phyloP scores from a whole-genome alignment of 1,140 invertebrate genomes.

The Parapsyche elsis region DNA sequence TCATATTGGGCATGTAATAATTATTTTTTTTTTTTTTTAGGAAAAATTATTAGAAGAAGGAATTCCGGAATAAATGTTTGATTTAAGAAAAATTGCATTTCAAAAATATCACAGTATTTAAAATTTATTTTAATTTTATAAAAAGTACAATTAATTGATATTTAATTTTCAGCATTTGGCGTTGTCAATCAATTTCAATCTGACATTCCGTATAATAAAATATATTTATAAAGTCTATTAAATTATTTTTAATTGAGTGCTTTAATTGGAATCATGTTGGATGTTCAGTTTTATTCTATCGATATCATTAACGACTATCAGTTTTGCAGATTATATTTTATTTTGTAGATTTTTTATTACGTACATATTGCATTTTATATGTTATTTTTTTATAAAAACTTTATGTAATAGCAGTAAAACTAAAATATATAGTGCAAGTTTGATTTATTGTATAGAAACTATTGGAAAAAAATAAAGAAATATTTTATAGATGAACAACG shows the following conservation, averaged over 20 bases:
- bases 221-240: background rate
- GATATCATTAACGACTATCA: too few species aligned
- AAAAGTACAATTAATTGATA: background rate
- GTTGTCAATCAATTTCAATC: background rate
- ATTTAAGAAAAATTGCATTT: background rate
- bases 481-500: too few species aligned
- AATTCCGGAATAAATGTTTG: constrained; percentile 8
- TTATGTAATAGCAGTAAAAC: too few species aligned
- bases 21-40: constrained; percentile 21
- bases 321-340: too few species aligned
- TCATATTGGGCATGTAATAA: background rate
- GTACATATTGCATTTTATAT: too few species aligned
- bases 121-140: background rate
- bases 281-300: too few species aligned
- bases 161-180: background rate
- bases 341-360: too few species aligned
- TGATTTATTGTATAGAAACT: too few species aligned
- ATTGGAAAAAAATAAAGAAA: too few species aligned
- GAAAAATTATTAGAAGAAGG: constrained; percentile 35
- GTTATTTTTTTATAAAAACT: too few species aligned
- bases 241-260: background rate
- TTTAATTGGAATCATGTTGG: too few species aligned
- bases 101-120: background rate
- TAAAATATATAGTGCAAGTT: too few species aligned
- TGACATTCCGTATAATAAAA: background rate